Conservation (phyloP, 2,113 vertebrate genomes). For the Alexandromys fortis region DNA sequence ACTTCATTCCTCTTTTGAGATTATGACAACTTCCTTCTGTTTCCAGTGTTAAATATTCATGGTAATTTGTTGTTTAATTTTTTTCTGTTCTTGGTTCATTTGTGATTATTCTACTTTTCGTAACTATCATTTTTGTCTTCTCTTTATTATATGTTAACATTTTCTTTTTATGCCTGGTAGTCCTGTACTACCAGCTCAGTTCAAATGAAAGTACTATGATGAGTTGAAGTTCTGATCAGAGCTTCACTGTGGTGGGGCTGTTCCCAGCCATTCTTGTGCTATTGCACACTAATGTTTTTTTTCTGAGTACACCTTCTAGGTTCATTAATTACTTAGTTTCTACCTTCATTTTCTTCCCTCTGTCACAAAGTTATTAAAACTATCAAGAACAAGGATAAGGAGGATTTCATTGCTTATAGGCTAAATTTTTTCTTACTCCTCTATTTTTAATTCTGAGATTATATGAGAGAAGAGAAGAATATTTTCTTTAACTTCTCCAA, state of each 20-base stretch:
- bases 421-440: not conserved
- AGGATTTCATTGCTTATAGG: not conserved
- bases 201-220: not conserved
- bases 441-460: not conserved
- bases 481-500: not conserved
- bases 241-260: not conserved
- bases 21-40: not conserved
- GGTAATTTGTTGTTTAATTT: not conserved
- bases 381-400: not conserved
- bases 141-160: not conserved
- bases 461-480: not conserved
- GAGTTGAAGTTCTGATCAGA: not conserved
- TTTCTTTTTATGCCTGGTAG: not conserved
- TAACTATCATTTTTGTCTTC: not conserved
- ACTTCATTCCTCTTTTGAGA: slow-evolving; percentile 8
- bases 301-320: not conserved
- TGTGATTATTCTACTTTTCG: not conserved
- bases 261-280: not conserved
- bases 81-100: not conserved
- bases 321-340: not conserved
- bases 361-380: not conserved
- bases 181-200: not conserved
- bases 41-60: not conserved
- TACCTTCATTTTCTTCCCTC: not conserved
- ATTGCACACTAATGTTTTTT: not conserved